Conservation (phyloP, 2,888 invertebrate genomes). For the Caenorhabditis sp. region DNA sequence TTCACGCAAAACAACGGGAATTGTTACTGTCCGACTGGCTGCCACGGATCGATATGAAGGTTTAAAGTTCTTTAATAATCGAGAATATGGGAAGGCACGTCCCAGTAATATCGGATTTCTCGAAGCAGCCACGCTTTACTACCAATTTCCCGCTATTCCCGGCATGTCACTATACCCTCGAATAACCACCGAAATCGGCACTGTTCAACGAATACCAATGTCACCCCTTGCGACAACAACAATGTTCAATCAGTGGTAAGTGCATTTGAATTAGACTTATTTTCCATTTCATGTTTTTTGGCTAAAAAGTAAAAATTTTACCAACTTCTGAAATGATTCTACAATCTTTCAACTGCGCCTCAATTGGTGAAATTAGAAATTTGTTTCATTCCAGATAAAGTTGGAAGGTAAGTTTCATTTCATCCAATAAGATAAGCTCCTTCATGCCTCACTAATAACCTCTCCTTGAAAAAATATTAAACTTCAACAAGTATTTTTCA, state of each 20-base stretch:
- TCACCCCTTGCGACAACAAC: slow-evolving; percentile 22
- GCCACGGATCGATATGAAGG: slow-evolving; percentile 43
- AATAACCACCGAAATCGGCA: slow-evolving; percentile 32
- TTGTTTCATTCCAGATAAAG: too few species aligned
- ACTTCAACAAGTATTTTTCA: too few species aligned
- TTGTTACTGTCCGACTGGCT: slow-evolving; percentile 39
- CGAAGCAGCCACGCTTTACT: slow-evolving; percentile 49
- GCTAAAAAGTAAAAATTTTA: too few species aligned
- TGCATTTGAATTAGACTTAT: too few species aligned
- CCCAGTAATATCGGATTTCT: slow-evolving; percentile 22
- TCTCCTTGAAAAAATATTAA: too few species aligned
- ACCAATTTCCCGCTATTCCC: slow-evolving; percentile 52
- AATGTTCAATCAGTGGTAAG: slow-evolving; percentile 26
- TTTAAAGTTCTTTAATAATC: slow-evolving; percentile 30
- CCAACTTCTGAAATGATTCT: too few species aligned
- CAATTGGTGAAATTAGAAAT: too few species aligned
- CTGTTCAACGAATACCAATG: slow-evolving; percentile 19
- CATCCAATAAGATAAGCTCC: too few species aligned
- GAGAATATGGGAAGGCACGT: not conserved
- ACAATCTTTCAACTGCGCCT: too few species aligned
- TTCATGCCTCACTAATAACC: too few species aligned
- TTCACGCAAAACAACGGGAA: slow-evolving; percentile 31
- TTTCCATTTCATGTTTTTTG: too few species aligned
- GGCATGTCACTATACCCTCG: slow-evolving; percentile 54
- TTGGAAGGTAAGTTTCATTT: too few species aligned